Evolutionary conservation across 2,888 invertebrate genomes (phyloP), one percentile per base, ranked within the genome.

Genomic region (Cataglyphis altisquamis): DNA sequence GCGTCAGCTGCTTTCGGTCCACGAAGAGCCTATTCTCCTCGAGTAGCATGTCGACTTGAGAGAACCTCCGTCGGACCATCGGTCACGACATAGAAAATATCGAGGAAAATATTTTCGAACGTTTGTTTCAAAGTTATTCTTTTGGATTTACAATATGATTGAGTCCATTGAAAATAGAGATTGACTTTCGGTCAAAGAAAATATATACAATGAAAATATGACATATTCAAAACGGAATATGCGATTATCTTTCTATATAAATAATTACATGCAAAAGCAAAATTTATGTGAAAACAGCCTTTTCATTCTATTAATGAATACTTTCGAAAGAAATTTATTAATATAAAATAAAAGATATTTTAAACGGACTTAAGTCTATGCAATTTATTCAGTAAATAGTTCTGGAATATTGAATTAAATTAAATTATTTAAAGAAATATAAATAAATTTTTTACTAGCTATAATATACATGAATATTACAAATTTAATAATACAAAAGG

Each of bases 101-200:
- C 73, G 63, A 45, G 60, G 48, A 64, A 67, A 67, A 78, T 92
- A 97, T 98, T 98, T 96, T 99, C 99, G 95, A 91, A 98, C 98
- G 63, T 63, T 77, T 77, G 78, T 64, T 39, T 41, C 39, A 41
- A 1, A 32, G 63, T 64, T 78, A 29, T 63, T 80, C 63, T 78
- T 82, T 63, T 63, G 77, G 29, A 72, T 67, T 67, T 32, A 29
- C 12, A 21, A 48, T 29, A 32, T n/a, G 68, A 52, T 32, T 52
- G 68, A 52, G 29, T 32, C 39, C 9, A 48, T 18, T 36, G 10
- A 15, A 57, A 57, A 60, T 73, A 32, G 55, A 60, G n/a, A 48
- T 12, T 57, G 41, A 45, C 45, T 32, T 60, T 45, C 32, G 41
- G 45, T 36, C 12, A 18, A 39, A 1, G 32, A 73, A 80, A 72